Base-by-base conservation (phyloP, 1,140 invertebrate genomes). In the Cydia fagiglandana region DNA sequence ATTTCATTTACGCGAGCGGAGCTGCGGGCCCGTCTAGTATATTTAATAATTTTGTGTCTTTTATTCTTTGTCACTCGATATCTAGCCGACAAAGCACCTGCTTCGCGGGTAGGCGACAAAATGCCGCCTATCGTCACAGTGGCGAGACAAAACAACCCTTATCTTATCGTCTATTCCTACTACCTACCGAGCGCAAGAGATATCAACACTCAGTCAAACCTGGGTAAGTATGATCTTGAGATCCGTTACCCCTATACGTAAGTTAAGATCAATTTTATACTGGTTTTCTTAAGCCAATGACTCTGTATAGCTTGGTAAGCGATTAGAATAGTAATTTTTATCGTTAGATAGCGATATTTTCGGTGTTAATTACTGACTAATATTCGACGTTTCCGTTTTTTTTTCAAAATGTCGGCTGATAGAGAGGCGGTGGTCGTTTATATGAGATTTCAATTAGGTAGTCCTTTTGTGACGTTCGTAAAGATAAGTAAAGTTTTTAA, bases 131-230 rank as follows among this genome's bases (percentile, higher is more conserved):
- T 61, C 56, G 56, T 17, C 53, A 56, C 56, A 10, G 56, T 61
- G 56, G 56, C 56, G 56, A 61, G 56, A 61, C 56, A 61, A 61
- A 61, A 61, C 56, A 61, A 61, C 56, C 56, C 56, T 61, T 61
- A 61, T 61, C 56, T 61, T n/a, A 12, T 10, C 20, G 17, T n/a
- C 6, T 24, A 61, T 61, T 61, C 56, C 17, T 61, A 61, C 9
- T 24, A n/a, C 56, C 10, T 17, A 24, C 17, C 56, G 20, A 61
- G 53, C n/a, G 12, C 47, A n/a, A 17, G 50, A 5, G 15, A 17
- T 12, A 15, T 3, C n/a, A 56, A 17, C 53, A 9, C 50, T 53
- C 53, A 56, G 53, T 7, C n/a, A 56, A 53, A 17, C 15, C 53
- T 17, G 38, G 38, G 7, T 10, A 41, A 41, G 2, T 41, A 41